These are phyloP conservation scores for Lucinisca nassula DNA, from an alignment of 2,888 invertebrate genomes.

Conservation along the genomic window DNA sequence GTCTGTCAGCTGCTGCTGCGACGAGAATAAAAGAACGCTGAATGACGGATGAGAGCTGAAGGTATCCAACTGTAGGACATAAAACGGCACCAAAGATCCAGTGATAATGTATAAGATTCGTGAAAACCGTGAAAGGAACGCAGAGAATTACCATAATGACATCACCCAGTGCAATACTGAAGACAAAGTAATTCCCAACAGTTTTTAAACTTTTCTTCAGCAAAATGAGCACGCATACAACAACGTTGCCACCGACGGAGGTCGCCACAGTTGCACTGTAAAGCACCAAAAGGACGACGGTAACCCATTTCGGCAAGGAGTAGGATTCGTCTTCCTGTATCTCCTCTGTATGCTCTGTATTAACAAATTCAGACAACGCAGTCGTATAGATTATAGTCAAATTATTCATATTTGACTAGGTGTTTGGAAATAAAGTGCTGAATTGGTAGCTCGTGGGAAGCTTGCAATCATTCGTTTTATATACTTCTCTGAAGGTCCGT, in stretches of 20 bases:
- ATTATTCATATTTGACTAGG: too few species aligned
- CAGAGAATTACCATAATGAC: conserved; percentile 88
- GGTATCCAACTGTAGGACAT: conserved; percentile 95
- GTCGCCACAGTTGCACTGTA: conserved; percentile 88
- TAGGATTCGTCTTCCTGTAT: conserved; percentile 12
- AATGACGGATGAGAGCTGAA: conserved; percentile 90
- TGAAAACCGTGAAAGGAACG: conserved; percentile 90
- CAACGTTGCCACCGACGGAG: conserved; percentile 88
- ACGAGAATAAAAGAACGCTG: conserved; percentile 97
- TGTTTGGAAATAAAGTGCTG: too few species aligned
- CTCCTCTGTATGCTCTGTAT: too few species aligned
- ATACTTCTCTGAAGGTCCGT: too few species aligned
- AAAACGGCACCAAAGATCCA: conserved; percentile 96
- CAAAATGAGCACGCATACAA: conserved; percentile 95
- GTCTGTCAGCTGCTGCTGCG: conserved; percentile 96
- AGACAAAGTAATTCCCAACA: conserved; percentile 93
- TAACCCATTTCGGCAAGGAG: conserved; percentile 20
- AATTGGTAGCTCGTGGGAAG: too few species aligned
- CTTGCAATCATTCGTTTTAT: too few species aligned
- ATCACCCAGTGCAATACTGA: conserved; percentile 88
- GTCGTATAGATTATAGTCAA: too few species aligned
- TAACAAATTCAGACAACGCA: too few species aligned
- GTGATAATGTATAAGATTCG: conserved; percentile 91
- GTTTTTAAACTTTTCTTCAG: conserved; percentile 95
- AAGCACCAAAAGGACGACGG: conserved; percentile 86